Base-by-base conservation (phyloP, 2,888 invertebrate genomes). In the Leptinotarsa peninsularis region DNA sequence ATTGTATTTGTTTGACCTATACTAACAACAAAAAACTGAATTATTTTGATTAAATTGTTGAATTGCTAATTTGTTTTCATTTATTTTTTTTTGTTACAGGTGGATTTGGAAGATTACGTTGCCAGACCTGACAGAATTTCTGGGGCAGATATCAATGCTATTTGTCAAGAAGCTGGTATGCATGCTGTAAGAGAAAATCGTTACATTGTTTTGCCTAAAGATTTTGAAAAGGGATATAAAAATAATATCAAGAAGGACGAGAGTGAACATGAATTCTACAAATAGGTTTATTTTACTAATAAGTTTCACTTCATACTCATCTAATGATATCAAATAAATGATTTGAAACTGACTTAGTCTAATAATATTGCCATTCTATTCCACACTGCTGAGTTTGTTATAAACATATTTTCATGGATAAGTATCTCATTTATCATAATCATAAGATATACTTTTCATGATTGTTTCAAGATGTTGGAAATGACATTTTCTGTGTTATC, bases 161-260 rank as follows among this genome's bases (percentile, higher is more conserved):
- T 99, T 86, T 99, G 99, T 87, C 99, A 99, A 89, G 99, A 99
- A 91, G 99, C 99, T 77, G 99, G 99, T 82, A 99, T 99, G 99
- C 99, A 99, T 87, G 99, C 99, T 4, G 99, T 99, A 0, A 91
- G 99, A 75, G 99, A 99, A 89, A 99, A 99, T 91, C 94, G 99
- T 84, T 98, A 99, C 88, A 98, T 99, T 82, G 99, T 99, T 4
- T 90, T 99, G 73, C 96, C 98, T 7, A 99, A 99, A 90, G 99
- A 99, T 90, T 99, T 99, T 85, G 99, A 99, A 88, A 99, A 99
- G 88, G 99, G 98, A 54, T 99, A 99, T 90, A 99, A 99, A 88
- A 99, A 98, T 87, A 99, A 99, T 87, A 98, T 98, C 86, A 99
- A 99, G 90, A 99, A 99, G 88, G 99, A 99, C 89, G 98, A 98